A percentile compares a stretch with the other conserved stretches of the same genome.
These are phyloP conservation scores for Danaus plexippus DNA, from an alignment of 1,140 invertebrate species.

Conservation along the genomic window DNA sequence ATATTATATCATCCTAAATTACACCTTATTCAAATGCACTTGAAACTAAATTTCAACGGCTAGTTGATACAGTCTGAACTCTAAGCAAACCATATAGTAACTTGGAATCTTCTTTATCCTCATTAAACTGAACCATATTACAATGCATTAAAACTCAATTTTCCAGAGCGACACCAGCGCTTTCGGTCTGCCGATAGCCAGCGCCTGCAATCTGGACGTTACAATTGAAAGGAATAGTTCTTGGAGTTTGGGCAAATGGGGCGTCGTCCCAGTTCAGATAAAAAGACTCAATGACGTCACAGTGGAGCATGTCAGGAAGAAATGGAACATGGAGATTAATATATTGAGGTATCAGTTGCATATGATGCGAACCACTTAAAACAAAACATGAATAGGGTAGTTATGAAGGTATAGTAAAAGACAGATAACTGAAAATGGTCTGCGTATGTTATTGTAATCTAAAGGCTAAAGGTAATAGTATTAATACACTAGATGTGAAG, in stretches of 20 bases:
- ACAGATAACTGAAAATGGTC: too few species aligned
- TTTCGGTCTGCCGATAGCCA: conserved; percentile 51
- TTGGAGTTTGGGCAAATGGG: conserved; percentile 56
- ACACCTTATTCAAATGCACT: too few species aligned
- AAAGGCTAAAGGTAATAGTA: too few species aligned
- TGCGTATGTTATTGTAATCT: too few species aligned
- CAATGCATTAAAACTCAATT: neutral
- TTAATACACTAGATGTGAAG: too few species aligned
- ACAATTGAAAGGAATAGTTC: conserved; percentile 29
- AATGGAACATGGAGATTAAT: conserved; percentile 56
- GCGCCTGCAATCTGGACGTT: conserved; percentile 47
- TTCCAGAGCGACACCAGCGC: conserved; percentile 55
- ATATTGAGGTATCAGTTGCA: conserved; percentile 43
- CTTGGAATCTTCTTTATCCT: too few species aligned
- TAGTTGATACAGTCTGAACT: too few species aligned
- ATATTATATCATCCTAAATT: too few species aligned
- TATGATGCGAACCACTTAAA: neutral
- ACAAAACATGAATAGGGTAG: too few species aligned
- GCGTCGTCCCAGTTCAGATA: conserved; percentile 53
- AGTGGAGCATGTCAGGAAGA: conserved; percentile 50
- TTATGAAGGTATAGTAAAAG: too few species aligned
- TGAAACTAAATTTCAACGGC: too few species aligned
- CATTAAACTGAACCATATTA: neutral
- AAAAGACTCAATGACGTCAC: conserved; percentile 49
- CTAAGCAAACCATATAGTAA: too few species aligned